A percentile compares a stretch with the other conserved stretches of the same genome.
Evolutionary conservation across 2,888 invertebrate genomes (phyloP).

Genomic region (Euplagia quadripunctaria): DNA sequence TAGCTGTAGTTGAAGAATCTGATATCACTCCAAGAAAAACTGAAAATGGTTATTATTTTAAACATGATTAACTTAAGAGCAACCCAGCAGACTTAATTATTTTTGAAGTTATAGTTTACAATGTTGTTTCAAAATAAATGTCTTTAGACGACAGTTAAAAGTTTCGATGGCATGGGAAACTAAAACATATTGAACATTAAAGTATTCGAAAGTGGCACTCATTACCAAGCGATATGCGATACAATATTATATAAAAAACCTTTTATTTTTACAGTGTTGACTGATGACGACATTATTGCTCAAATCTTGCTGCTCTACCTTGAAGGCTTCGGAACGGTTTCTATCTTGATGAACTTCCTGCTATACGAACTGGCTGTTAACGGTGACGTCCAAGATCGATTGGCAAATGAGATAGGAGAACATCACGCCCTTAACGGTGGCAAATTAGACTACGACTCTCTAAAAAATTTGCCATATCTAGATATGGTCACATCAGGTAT

Average conservation of each 20-base stretch:
- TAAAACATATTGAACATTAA: too few species aligned
- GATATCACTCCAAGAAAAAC: constrained; percentile 27
- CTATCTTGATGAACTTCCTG: constrained; percentile 78
- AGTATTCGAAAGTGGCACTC: too few species aligned
- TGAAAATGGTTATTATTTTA: neutral
- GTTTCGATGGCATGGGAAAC: constrained; percentile 33
- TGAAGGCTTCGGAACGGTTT: constrained; percentile 84
- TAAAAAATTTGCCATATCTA: constrained; percentile 86
- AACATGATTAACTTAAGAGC: neutral
- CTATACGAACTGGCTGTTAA: constrained; percentile 87
- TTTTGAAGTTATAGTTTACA: neutral
- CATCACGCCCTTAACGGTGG: constrained; percentile 70
- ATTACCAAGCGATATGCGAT: too few species aligned
- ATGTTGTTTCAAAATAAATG: neutral
- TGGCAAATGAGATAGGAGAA: constrained; percentile 85
- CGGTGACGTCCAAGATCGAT: constrained; percentile 84
- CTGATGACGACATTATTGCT: constrained; percentile 73
- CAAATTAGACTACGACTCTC: constrained; percentile 77
- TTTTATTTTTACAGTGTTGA: constrained; percentile 61
- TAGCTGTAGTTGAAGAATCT: constrained; percentile 61
- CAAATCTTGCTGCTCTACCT: constrained; percentile 84
- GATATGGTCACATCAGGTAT: constrained; percentile 88
- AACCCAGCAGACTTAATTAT: too few species aligned
- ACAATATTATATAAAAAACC: too few species aligned
- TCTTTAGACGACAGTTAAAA: too few species aligned